These are phyloP conservation scores for Ceuthmochares aereus DNA, from an alignment of 2,113 vertebrate genomes.

Conservation along the genomic window DNA sequence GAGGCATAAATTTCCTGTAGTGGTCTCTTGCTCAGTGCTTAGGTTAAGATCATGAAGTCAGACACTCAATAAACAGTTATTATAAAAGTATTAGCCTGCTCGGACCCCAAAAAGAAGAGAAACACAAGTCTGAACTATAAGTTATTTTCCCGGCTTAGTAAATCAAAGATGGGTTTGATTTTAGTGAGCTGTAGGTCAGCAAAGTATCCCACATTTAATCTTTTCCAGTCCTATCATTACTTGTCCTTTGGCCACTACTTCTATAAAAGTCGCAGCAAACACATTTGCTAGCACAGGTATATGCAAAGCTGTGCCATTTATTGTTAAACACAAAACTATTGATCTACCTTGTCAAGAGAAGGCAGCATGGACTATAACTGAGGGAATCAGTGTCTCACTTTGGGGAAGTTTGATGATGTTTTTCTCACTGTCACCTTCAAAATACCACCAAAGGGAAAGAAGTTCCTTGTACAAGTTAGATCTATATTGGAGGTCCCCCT, in stretches of 20 bases:
- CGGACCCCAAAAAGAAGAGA: not conserved
- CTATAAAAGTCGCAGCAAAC: not conserved
- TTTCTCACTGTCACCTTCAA: not conserved
- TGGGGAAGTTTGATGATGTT: not conserved
- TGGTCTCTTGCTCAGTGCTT: slow-evolving; percentile 30
- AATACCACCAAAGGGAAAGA: not conserved
- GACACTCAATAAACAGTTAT: slow-evolving; percentile 58
- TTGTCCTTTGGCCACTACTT: not conserved
- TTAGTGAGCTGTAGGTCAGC: slow-evolving; percentile 3
- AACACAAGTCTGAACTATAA: slow-evolving; percentile 21
- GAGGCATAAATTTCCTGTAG: slow-evolving; percentile 58
- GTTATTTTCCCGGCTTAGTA: slow-evolving; percentile 42
- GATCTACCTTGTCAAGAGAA: not conserved
- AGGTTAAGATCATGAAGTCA: slow-evolving; percentile 57
- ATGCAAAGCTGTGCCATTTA: not conserved
- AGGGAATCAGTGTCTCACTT: not conserved
- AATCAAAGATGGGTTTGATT: slow-evolving; percentile 28
- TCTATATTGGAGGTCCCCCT: not conserved
- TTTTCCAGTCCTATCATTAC: not conserved
- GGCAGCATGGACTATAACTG: not conserved
- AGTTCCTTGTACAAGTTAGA: not conserved
- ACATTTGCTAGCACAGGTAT: not conserved
- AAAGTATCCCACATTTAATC: not conserved
- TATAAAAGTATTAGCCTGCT: slow-evolving; percentile 38
- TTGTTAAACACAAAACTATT: not conserved